These are phyloP conservation scores for Scytalopus superciliaris DNA, from an alignment of 2,113 vertebrate species.

Conservation along the genomic window DNA sequence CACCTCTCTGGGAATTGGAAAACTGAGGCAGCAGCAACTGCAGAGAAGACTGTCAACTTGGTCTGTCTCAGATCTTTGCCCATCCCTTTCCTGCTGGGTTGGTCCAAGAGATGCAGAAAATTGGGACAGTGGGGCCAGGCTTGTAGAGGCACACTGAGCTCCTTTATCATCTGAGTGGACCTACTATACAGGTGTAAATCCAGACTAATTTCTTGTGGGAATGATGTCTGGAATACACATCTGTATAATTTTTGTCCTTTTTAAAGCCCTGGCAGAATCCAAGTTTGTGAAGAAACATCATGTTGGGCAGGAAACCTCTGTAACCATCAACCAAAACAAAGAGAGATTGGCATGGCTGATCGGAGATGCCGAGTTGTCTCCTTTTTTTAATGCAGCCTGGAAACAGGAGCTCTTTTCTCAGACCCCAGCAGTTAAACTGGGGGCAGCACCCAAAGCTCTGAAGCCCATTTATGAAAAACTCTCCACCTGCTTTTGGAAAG, in stretches of 20 bases:
- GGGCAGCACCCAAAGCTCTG: background rate
- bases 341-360: background rate
- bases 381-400: background rate
- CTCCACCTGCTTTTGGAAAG: background rate
- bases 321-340: background rate
- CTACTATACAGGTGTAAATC: background rate
- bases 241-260: slow-evolving; percentile 1
- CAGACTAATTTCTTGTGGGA: background rate
- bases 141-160: background rate
- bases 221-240: slow-evolving; percentile 38
- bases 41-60: fast-evolving
- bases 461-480: background rate
- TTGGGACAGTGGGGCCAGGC: fast-evolving
- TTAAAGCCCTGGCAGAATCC: background rate
- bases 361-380: background rate
- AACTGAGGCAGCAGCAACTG: background rate
- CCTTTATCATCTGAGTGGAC: background rate
- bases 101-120: background rate
- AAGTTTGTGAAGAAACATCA: background rate
- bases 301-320: background rate
- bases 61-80: background rate
- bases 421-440: background rate
- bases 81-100: background rate
- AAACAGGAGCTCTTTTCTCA: background rate
- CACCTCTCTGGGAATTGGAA: background rate